Evolutionary conservation across 2,797 vertebrate species (phyloP).

Genomic region (Chelmon rostratus): DNA sequence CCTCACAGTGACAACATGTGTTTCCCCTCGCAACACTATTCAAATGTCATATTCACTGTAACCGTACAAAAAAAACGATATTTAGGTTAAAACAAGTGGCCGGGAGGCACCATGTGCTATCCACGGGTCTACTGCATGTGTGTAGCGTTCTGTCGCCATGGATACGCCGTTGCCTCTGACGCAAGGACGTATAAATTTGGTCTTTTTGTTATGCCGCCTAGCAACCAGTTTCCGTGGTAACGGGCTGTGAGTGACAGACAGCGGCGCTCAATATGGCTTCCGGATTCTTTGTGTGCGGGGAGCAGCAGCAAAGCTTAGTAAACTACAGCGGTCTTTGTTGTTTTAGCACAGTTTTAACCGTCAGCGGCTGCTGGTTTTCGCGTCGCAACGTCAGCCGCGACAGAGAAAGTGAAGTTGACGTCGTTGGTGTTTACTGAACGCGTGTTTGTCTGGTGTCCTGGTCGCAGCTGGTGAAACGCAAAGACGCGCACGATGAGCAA

Average conservation of each 20-base stretch:
- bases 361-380: background rate
- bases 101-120: slow-evolving; percentile 60
- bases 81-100: slow-evolving; percentile 38
- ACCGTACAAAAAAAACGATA: background rate
- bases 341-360: background rate
- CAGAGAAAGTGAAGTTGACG: background rate
- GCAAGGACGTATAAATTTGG: slow-evolving; percentile 89
- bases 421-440: background rate
- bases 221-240: slow-evolving; percentile 89
- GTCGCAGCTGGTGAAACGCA: background rate
- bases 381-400: background rate
- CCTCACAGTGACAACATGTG: background rate
- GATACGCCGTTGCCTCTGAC: slow-evolving; percentile 90
- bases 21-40: background rate
- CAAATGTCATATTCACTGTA: background rate
- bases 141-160: slow-evolving; percentile 89
- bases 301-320: background rate
- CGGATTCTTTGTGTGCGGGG: slow-evolving; percentile 67
- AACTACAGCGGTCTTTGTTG: background rate
- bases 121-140: slow-evolving; percentile 74
- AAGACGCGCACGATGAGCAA: background rate
- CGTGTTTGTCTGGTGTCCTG: background rate
- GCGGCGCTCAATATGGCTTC: slow-evolving; percentile 76
- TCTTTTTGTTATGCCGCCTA: slow-evolving; percentile 92
- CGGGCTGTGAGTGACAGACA: slow-evolving; percentile 73